Base-by-base conservation (phyloP, 2,797 vertebrate genomes). In the Tenualosa ilisha region DNA sequence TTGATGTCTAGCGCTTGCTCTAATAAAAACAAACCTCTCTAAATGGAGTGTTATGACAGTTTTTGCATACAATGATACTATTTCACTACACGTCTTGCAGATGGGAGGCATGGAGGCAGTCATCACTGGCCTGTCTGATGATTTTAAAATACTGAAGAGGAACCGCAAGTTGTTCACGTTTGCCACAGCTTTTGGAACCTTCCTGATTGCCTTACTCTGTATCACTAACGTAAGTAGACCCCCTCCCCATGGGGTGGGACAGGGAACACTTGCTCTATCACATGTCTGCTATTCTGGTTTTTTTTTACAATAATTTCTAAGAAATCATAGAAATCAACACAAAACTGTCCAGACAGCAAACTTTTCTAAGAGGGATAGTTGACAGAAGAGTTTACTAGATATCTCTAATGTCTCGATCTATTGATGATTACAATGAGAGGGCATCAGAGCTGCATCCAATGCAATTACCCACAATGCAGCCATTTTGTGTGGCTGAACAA, bases 91-190 rank as follows among this genome's bases (percentile, higher is more conserved):
- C 50, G 31, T 83, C 53, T 84, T 63, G 40, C 72, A 99, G 98
- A 99, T 99, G 98, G 98, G 98, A 0, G 98, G 98, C 81, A 99
- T 99, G 98, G 98, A 99, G 88, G 98, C 98, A 0, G 96, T 99
- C 86, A 96, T 99, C 94, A 99, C 98, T 0, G 98, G 98, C 75
- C 93, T 99, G 83, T 94, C 97, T 0, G 98, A 99, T 37, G 98
- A 99, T 91, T 98, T 97, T 90, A 97, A 96, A 90, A 93, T 99
- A 87, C 95, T 99, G 63, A 99, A 98, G 92, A 96, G 95, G 89
- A 96, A 99, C 82, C 96, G 98, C 89, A 99, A 99, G 83, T 84
- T 98, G 83, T 99, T 99, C 93, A 99, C 98, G 0, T 97, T 99
- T 3, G 92, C 92, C 9, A 97, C 97, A 43, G 96, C 94, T 3